Evolutionary conservation across 2,888 invertebrate species (phyloP), one percentile per base, ranked within the genome.

Genomic region (Mactromeris polynyma): DNA sequence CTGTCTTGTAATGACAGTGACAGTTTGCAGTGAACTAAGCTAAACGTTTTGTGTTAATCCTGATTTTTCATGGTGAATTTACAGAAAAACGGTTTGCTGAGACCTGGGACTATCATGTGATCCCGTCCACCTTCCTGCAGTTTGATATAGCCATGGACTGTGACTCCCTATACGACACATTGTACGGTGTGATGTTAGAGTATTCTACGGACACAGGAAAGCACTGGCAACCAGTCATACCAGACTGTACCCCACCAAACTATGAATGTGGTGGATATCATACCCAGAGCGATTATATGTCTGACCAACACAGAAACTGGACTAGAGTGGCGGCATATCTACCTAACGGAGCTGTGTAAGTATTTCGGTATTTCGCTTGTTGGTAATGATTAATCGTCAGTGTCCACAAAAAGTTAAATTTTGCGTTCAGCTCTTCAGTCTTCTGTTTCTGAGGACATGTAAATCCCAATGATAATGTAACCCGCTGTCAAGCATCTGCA

Each of bases 131-230:
- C 0, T 96, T 97, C 91, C 94, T 97, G 0, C 97, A 97, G 94
- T 97, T 97, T 93, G 96, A 97, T 93, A 94, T 97, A 33, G 96
- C 96, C 46, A 96, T 97, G 95, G 96, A 95, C 4, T 97, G 97
- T 91, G 95, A 95, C 58, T 95, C 96, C 1, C 93, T 95, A 21
- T 95, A 95, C 82, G 93, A 94, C 51, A 94, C 94, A 2, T 92
- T 96, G 46, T 96, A 96, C 92, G 94, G 93, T 69, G 95, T 97
- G 21, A 94, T 93, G 88, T 93, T 97, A 77, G 96, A 97, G 88
- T 97, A 96, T 91, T 97, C 97, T 0, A 94, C 95, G 0, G 96
- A 97, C 92, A 95, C 95, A 93, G 97, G 97, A 3, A 95, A 95
- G 81, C 95, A 95, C 2, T 97, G 97, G 97, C 93, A 94, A 42